Conservation (phyloP, 2,797 vertebrate genomes). For the Eutrigla gurnardus region DNA sequence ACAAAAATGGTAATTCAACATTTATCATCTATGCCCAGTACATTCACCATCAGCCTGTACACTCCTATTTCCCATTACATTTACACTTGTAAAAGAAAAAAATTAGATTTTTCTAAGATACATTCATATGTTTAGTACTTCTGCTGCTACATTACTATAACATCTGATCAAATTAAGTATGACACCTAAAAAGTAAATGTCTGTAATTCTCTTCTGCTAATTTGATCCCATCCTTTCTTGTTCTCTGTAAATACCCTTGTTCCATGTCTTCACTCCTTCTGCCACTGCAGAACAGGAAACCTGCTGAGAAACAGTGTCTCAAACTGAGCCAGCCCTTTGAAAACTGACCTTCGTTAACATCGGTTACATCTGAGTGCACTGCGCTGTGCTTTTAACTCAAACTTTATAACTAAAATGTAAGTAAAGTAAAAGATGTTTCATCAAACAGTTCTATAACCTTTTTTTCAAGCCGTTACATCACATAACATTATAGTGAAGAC, state of each 20-base stretch:
- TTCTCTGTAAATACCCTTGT: constrained; percentile 11
- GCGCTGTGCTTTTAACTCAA: constrained; percentile 42
- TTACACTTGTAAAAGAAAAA: background rate
- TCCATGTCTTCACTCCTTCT: constrained; percentile 6
- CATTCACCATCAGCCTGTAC: constrained; percentile 6
- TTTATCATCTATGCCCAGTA: background rate
- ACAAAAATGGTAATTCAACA: constrained; percentile 10
- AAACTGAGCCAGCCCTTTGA: constrained; percentile 38
- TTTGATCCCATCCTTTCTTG: background rate
- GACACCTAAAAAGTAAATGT: background rate
- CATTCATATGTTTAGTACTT: background rate
- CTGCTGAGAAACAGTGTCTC: constrained; percentile 39
- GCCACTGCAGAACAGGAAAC: constrained; percentile 11
- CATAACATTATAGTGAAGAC: constrained; percentile 2
- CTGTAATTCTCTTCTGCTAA: constrained; percentile 15
- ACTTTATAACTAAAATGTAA: constrained; percentile 23
- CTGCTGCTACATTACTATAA: background rate
- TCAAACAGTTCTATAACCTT: constrained; percentile 30
- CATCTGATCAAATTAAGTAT: constrained; percentile 22
- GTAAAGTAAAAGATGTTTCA: constrained; percentile 29
- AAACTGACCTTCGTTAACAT: constrained; percentile 35
- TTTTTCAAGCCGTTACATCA: constrained; percentile 14
- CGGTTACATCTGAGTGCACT: constrained; percentile 26
- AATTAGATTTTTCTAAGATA: background rate
- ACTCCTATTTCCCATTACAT: background rate